These are phyloP conservation scores for Stenoptilia bipunctidactyla DNA, from an alignment of 2,888 invertebrate species.

Conservation along the genomic window DNA sequence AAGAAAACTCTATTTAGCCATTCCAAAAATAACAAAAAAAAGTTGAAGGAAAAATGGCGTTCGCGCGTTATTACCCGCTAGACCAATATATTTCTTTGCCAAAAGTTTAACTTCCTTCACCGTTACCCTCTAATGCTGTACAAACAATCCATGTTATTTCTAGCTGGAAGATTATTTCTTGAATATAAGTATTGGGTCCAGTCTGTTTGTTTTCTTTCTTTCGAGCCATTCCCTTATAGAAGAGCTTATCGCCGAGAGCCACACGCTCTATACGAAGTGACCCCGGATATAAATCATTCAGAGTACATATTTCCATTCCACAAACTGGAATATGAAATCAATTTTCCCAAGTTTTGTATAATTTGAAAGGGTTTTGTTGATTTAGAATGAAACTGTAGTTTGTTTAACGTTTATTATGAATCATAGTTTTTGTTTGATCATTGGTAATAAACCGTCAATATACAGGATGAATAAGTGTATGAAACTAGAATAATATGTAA, in stretches of 20 bases:
- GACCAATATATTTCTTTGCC: background rate
- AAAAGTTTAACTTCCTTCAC: background rate
- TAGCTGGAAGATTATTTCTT: background rate
- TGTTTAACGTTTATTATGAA: constrained; percentile 4
- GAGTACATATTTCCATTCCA: constrained; percentile 65
- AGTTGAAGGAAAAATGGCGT: background rate
- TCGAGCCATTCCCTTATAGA: constrained; percentile 22
- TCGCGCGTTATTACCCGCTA: background rate
- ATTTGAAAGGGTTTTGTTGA: constrained; percentile 20
- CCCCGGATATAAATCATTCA: constrained; percentile 63
- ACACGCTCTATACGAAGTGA: constrained; percentile 53
- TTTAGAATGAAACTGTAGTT: background rate
- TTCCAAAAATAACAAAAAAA: background rate
- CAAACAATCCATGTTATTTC: background rate
- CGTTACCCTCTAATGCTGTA: background rate
- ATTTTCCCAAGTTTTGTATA: constrained; percentile 46
- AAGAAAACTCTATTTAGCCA: too few relatives aligned
- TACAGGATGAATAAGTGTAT: background rate
- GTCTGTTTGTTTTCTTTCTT: constrained; percentile 65
- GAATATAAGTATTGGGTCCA: constrained; percentile 33
- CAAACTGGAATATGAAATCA: constrained; percentile 49
- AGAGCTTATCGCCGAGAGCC: constrained; percentile 62
- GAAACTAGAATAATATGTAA: too few relatives aligned
- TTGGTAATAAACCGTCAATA: too few relatives aligned
- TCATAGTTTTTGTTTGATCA: too few relatives aligned